Percentiles rank a stretch among this genome's conserved stretches.
Evolutionary conservation across 1,140 invertebrate genomes (phyloP).

Genomic region (Batillaria attramentaria): DNA sequence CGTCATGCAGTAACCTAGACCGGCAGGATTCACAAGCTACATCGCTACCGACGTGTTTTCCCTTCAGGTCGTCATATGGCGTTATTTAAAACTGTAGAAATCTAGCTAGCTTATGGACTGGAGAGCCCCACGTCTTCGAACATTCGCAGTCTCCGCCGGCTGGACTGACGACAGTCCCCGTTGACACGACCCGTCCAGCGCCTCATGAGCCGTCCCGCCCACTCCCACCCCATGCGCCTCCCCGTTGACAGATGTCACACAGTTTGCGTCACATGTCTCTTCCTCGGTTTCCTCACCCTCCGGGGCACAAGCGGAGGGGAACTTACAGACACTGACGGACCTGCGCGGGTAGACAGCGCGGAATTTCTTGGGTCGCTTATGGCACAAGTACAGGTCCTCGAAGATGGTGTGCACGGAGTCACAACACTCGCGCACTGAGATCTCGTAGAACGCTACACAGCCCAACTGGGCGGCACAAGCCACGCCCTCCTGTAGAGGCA

Average conservation of each 20-base stretch:
- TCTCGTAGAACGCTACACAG: constrained; percentile 87
- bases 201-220: no score
- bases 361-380: constrained; percentile 41
- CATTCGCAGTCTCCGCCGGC: not conserved
- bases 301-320: constrained; percentile 2
- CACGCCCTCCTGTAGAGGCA: constrained; percentile 87
- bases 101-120: constrained; percentile 45
- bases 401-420: constrained; percentile 70
- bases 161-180: not conserved
- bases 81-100: no score
- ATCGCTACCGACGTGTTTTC: no score
- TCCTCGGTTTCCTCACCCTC: not conserved
- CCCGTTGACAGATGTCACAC: not conserved
- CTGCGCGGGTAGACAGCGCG: constrained; percentile 23
- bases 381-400: constrained; percentile 50
- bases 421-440: constrained; percentile 84
- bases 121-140: constrained; percentile 35
- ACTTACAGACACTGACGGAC: constrained; percentile 36
- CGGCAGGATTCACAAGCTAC: no score
- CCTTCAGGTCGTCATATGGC: no score
- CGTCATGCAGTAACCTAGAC: no score
- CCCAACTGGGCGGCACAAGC: constrained; percentile 80
- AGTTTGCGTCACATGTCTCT: not conserved
- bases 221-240: not conserved
- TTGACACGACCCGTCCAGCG: not conserved